phyloP scores from a whole-genome alignment of 2,888 invertebrate genomes.

The Chrysodeixis includens region DNA sequence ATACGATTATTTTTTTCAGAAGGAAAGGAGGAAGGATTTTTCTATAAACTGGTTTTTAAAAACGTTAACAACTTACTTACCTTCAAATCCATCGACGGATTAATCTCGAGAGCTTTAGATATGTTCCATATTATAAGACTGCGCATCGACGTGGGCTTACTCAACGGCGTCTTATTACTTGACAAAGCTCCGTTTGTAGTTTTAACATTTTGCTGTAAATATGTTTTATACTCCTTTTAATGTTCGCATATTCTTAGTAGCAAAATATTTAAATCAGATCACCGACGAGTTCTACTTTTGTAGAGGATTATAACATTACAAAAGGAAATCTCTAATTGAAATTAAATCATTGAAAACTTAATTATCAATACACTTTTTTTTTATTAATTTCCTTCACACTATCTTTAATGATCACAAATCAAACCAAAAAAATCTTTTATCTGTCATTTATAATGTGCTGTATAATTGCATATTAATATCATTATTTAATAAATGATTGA shows the following conservation, averaged over 20 bases:
- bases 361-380: no score
- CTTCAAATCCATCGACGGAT: constrained; percentile 74
- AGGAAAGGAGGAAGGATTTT: no score
- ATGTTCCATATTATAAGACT: constrained; percentile 81
- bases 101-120: constrained; percentile 75
- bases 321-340: no score
- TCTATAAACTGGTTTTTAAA: no score
- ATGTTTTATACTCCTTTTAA: neutral
- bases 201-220: neutral
- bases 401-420: no score
- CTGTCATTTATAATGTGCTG: no score
- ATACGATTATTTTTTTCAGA: no score
- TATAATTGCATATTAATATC: no score
- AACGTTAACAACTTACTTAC: constrained; percentile 55
- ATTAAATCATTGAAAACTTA: no score
- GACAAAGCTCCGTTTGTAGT: neutral
- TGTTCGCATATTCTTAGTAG: neutral
- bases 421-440: no score
- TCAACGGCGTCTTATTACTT: neutral
- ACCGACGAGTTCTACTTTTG: neutral
- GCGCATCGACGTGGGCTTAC: constrained; percentile 68
- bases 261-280: neutral
- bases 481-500: no score
- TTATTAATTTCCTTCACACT: no score
- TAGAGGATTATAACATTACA: neutral